These are phyloP conservation scores for Leptinotarsa rubiginosa DNA, from an alignment of 2,888 invertebrate species.

Conservation along the genomic window DNA sequence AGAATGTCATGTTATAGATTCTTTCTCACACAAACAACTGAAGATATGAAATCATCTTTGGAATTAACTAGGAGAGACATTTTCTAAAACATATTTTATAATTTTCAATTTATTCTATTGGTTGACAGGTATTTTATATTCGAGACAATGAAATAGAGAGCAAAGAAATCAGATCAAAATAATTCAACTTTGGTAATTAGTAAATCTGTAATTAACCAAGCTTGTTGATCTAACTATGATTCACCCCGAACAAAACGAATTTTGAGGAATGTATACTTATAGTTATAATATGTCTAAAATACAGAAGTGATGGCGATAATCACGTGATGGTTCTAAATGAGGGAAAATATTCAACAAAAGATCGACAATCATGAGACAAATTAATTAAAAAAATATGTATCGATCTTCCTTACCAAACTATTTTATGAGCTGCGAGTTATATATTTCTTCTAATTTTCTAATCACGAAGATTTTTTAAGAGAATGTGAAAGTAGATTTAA, in stretches of 20 bases:
- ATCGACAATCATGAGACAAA: not conserved
- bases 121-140: too few relatives aligned
- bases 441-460: not conserved
- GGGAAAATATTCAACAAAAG: conserved; percentile 1
- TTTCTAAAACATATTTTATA: too few relatives aligned
- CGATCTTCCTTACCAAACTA: not conserved
- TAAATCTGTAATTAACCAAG: not conserved
- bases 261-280: not conserved
- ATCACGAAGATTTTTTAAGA: conserved; percentile 9
- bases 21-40: too few relatives aligned
- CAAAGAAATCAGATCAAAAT: too few relatives aligned
- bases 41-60: too few relatives aligned
- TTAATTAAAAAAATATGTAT: not conserved
- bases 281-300: not conserved
- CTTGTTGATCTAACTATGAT: not conserved
- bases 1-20: too few relatives aligned
- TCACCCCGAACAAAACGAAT: not conserved
- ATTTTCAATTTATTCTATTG: too few relatives aligned
- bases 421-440: not conserved
- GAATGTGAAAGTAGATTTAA: conserved; percentile 28
- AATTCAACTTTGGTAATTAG: not conserved
- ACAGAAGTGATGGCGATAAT: not conserved
- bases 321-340: not conserved
- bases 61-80: too few relatives aligned
- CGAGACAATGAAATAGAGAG: too few relatives aligned